These are phyloP conservation scores for Argyrosomus regius DNA, from an alignment of 2,797 vertebrate genomes.

Conservation along the genomic window DNA sequence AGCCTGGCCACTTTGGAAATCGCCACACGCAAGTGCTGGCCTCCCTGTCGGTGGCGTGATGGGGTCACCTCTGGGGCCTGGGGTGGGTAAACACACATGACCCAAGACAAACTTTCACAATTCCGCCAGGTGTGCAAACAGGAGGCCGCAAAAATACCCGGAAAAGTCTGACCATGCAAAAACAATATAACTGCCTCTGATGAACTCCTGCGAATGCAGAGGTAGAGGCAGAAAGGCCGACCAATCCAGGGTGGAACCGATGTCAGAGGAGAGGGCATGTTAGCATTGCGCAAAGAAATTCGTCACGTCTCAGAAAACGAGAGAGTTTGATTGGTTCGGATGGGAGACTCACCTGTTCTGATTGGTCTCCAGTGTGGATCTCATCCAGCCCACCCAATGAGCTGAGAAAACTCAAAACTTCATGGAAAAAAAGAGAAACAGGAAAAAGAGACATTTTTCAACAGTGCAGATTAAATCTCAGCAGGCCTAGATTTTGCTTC, in stretches of 20 bases:
- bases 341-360: constrained; percentile 58
- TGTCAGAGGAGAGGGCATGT: constrained; percentile 35
- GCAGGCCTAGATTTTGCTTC: constrained; percentile 33
- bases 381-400: constrained; percentile 63
- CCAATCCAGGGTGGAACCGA: constrained; percentile 30
- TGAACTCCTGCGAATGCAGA: constrained; percentile 63
- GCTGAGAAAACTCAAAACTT: constrained; percentile 47
- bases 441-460: constrained; percentile 46
- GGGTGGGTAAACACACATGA: constrained; percentile 84
- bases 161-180: constrained; percentile 80
- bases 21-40: constrained; percentile 80
- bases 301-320: constrained; percentile 35
- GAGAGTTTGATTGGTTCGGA: constrained; percentile 55
- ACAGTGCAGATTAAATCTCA: constrained; percentile 51
- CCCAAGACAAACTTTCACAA: constrained; percentile 86
- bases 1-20: constrained; percentile 80
- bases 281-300: constrained; percentile 39
- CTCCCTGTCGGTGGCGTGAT: constrained; percentile 76
- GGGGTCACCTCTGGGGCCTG: constrained; percentile 83
- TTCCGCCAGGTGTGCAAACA: constrained; percentile 86
- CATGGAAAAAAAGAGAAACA: constrained; percentile 52
- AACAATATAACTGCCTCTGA: constrained; percentile 78
- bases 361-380: constrained; percentile 45
- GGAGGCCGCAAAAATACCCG: constrained; percentile 79
- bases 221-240: constrained; percentile 44